Base-by-base conservation (phyloP, 2,797 vertebrate species). In the Pogoniulus pusillus region DNA sequence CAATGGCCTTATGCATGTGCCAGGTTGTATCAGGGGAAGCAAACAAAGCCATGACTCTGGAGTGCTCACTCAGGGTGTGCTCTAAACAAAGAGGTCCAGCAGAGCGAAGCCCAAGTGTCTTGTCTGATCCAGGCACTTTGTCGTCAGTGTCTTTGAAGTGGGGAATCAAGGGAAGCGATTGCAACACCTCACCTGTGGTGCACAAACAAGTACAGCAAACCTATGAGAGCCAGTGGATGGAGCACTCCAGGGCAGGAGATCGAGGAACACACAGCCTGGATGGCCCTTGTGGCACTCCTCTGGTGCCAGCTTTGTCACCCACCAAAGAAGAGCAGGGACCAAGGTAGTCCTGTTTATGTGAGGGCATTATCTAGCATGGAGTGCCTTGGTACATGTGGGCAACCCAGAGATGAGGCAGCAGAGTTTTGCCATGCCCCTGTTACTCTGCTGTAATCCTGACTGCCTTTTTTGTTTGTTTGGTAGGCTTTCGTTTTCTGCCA, bases 181-280 rank as follows among this genome's bases (percentile, higher is more conserved):
- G 35, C 57, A 64, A 45, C 55, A 60, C 45, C 54, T 73, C 27
- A 5, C 5, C n/a, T 1, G 7, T 10, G 45, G 5, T 85, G 76
- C n/a, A 37, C 45, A 77, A 70, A 77, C 54, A 74, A 69, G 32
- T 11, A 15, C n/a, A 69, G 49, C 13, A 60, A 93, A 76, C 19
- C 89, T 51, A 71, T 6, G 65, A 54, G 19, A 41, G 34, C 20
- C 10, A 3, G 57, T 32, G 37, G 53, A 82, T 41, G 0, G 0
- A 82, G 37, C 0, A 0, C 39, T 41, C 0, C 0, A 14, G 45
- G 8, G 43, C 74, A 26, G 54, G 35, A 66, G 71, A 34, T 39
- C 4, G 1, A 73, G 26, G 51, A 9, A 43, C 20, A 0, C 26
- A 7, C 43, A 27, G 66, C 27, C 51, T 1, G 4, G 37, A 24